Evolutionary conservation across 2,113 vertebrate genomes (phyloP).

Genomic region (Protobothrops flavoviridis): DNA sequence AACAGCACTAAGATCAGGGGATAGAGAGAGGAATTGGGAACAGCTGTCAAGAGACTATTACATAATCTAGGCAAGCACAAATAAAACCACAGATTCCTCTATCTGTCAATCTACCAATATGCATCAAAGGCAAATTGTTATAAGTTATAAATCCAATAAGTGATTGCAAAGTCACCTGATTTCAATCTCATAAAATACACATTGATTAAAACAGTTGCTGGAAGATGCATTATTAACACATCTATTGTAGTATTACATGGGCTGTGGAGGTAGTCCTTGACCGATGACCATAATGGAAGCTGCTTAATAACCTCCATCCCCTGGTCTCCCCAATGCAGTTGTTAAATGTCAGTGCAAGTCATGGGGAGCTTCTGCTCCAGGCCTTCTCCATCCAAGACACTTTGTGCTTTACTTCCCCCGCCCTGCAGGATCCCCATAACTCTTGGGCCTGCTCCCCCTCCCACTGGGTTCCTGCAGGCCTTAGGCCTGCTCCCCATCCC

Average conservation of each 20-base stretch:
- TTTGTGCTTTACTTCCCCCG: not conserved
- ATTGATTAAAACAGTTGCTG: not conserved
- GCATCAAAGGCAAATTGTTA: not conserved
- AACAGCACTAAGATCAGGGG: not conserved
- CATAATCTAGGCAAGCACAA: not conserved
- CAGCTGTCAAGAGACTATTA: not conserved
- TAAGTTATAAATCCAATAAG: not conserved
- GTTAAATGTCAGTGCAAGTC: not conserved
- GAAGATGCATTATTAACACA: not conserved
- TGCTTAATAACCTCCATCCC: not conserved
- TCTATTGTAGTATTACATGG: not conserved
- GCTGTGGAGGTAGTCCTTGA: not conserved
- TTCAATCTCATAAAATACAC: not conserved
- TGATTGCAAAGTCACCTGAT: not conserved
- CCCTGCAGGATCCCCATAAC: not conserved
- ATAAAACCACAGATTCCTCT: not conserved
- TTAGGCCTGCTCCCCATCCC: not conserved
- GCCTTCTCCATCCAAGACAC: not conserved
- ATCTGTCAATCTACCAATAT: not conserved
- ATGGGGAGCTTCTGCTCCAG: not conserved
- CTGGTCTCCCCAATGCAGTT: not conserved
- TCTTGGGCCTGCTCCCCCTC: not conserved
- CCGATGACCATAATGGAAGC: not conserved
- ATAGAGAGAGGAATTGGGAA: not conserved
- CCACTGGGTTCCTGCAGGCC: not conserved